A percentile compares a stretch with the other conserved stretches of the same genome.
Conservation (phyloP, 2,888 invertebrate species). For the Lobophora halterata region DNA sequence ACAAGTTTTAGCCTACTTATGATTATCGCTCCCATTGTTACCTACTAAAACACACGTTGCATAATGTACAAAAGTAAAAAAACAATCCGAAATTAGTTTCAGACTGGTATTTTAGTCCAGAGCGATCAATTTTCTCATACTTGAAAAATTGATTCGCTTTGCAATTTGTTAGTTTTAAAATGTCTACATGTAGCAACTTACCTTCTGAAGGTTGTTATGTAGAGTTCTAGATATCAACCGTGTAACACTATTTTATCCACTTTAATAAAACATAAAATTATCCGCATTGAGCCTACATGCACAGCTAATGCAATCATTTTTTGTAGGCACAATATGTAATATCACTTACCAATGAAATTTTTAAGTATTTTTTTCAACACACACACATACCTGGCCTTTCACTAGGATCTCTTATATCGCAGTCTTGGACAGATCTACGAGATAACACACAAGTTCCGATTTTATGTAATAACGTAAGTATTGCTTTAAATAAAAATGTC, state of each 20-base stretch:
- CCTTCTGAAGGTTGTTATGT: not conserved
- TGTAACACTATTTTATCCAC: constrained; percentile 8
- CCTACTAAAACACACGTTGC: constrained; percentile 43
- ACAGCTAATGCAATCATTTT: constrained; percentile 14
- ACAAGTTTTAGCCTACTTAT: constrained; percentile 56
- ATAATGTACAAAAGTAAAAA: constrained; percentile 37
- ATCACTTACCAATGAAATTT: not conserved
- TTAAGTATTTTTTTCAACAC: no score
- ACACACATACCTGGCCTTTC: no score
- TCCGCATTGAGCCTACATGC: constrained; percentile 12
- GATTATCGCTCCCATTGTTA: constrained; percentile 55
- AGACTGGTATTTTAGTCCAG: no score
- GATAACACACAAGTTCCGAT: not conserved
- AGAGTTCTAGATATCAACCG: constrained; percentile 9
- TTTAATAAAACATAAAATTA: constrained; percentile 14
- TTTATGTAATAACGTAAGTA: not conserved
- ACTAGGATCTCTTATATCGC: no score
- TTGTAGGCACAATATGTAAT: not conserved
- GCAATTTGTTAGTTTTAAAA: constrained; percentile 5
- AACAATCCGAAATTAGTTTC: no score
- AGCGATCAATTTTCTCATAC: constrained; percentile 30
- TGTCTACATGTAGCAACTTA: no score
- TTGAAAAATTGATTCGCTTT: constrained; percentile 11
- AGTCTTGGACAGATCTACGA: no score
- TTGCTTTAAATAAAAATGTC: not conserved